phyloP scores from a whole-genome alignment of 2,888 invertebrate species.

The Palloptera scutellata region DNA sequence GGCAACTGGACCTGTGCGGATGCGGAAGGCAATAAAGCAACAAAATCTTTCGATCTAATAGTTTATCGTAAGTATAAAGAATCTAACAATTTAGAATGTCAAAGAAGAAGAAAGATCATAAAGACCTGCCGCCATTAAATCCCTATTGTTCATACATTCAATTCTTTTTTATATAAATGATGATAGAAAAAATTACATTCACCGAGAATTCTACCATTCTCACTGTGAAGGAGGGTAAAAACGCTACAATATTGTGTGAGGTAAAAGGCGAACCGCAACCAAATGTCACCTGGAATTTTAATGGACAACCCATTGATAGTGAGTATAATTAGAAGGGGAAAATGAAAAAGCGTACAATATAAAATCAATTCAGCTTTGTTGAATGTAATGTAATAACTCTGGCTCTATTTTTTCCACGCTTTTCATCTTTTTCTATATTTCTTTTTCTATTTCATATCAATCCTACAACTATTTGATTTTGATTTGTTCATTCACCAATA shows the following conservation, averaged over 20 bases:
- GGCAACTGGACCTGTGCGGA: conserved; percentile 66
- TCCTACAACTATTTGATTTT: conserved; percentile 17
- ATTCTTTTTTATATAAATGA: conserved; percentile 13
- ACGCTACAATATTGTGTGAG: conserved; percentile 64
- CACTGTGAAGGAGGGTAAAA: conserved; percentile 66
- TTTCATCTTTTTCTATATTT: conserved; percentile 22
- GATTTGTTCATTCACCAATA: conserved; percentile 30
- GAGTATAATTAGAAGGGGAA: conserved; percentile 34
- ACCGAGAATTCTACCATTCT: conserved; percentile 67
- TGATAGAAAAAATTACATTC: conserved; percentile 67
- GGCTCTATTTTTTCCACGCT: conserved; percentile 14
- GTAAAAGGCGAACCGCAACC: conserved; percentile 65
- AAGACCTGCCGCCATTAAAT: conserved; percentile 12
- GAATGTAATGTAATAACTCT: too few relatives aligned
- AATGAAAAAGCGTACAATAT: conserved; percentile 14
- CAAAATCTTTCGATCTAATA: conserved; percentile 61
- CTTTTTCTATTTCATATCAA: conserved; percentile 23
- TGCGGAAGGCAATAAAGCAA: conserved; percentile 42
- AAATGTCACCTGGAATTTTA: conserved; percentile 65
- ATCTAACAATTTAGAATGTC: conserved; percentile 8
- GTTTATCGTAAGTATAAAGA: conserved; percentile 62
- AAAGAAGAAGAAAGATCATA: conserved; percentile 6
- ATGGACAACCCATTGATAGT: conserved; percentile 62
- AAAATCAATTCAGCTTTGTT: too few relatives aligned
- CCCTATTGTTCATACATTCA: neutral